Conservation (phyloP, 2,797 vertebrate genomes). For the Halcyon chelicuti region DNA sequence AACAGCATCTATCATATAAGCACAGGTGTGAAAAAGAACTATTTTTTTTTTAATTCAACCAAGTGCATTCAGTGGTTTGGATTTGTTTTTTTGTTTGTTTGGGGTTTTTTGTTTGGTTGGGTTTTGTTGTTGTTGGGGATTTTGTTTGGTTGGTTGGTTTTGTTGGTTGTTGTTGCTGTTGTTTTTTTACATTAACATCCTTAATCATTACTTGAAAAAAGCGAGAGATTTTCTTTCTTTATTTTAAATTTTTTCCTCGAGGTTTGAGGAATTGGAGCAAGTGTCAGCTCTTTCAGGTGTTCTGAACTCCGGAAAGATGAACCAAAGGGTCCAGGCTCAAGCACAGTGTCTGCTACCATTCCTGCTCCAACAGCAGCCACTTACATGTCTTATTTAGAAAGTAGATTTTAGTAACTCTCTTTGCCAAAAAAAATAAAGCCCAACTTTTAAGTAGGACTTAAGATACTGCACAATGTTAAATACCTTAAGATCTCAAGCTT, state of each 20-base stretch:
- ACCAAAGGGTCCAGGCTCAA: not conserved
- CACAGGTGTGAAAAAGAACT: not conserved
- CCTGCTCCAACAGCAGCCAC: not conserved
- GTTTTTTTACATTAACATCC: not conserved
- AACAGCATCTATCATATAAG: not conserved
- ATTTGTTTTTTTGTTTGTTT: too few relatives aligned
- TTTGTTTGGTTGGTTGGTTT: too few relatives aligned
- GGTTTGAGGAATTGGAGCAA: not conserved
- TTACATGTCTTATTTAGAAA: not conserved
- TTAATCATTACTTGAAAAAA: not conserved
- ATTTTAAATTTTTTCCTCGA: not conserved
- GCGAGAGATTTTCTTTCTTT: not conserved
- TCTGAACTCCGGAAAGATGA: not conserved
- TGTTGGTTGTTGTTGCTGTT: too few relatives aligned
- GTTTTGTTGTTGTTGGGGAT: too few relatives aligned
- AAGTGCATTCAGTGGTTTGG: not conserved
- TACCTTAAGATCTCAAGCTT: not conserved
- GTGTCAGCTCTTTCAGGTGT: not conserved
- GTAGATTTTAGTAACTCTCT: not conserved
- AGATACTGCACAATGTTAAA: not conserved
- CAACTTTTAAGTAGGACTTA: not conserved
- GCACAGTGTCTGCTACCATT: not conserved
- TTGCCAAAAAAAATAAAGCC: not conserved
- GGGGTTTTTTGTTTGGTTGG: too few relatives aligned
- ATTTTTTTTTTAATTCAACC: not conserved